Percentiles rank a stretch among this genome's conserved stretches.
Evolutionary conservation across 2,797 vertebrate genomes (phyloP).

Genomic region (Falco naumanni): DNA sequence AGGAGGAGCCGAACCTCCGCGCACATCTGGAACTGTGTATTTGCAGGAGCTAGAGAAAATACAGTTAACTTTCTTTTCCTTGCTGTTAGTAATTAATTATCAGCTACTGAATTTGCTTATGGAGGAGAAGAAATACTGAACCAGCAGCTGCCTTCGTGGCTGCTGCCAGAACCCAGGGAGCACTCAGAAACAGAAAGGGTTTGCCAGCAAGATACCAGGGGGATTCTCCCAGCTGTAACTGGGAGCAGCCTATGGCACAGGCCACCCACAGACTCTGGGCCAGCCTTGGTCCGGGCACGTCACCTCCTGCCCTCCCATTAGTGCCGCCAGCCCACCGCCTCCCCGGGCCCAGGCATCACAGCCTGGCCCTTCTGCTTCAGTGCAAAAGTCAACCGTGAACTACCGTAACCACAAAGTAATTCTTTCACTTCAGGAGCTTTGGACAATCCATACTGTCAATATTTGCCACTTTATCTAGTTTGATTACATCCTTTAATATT

Average conservation of each 20-base stretch:
- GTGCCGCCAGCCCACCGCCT: accelerated
- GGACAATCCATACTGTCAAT: background rate
- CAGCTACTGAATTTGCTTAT: background rate
- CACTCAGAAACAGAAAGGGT: accelerated
- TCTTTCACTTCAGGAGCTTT: background rate
- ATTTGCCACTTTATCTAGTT: background rate
- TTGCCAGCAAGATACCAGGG: background rate
- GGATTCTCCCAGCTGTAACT: accelerated
- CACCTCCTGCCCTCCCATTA: accelerated
- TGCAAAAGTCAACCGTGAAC: background rate
- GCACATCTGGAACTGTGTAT: accelerated
- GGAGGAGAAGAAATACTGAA: background rate
- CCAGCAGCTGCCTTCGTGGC: background rate
- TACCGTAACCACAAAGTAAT: background rate
- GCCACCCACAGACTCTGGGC: background rate
- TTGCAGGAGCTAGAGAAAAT: background rate
- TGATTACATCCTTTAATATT: background rate
- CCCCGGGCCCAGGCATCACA: accelerated
- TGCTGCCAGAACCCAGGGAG: background rate
- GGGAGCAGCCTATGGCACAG: accelerated
- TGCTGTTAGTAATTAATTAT: background rate
- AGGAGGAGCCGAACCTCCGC: background rate
- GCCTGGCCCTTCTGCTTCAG: background rate
- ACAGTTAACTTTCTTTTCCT: background rate
- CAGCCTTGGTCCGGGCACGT: accelerated